phyloP scores from a whole-genome alignment of 2,113 vertebrate species.

The Ciconia maguari region DNA sequence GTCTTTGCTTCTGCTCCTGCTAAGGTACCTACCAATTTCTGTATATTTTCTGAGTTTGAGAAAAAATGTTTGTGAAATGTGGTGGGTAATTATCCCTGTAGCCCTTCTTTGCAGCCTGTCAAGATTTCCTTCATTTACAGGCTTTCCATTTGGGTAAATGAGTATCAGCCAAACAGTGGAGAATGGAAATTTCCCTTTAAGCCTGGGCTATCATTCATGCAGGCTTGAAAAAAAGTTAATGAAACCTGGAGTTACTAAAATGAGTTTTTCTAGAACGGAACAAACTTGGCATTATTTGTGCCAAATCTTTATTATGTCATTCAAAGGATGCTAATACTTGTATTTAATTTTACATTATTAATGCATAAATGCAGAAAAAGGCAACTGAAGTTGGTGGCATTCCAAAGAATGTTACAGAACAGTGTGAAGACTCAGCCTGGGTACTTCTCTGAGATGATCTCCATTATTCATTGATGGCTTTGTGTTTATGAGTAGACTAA shows the following conservation, averaged over 20 bases:
- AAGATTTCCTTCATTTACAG: neutral
- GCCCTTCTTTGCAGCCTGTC: neutral
- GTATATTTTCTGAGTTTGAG: neutral
- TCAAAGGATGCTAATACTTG: neutral
- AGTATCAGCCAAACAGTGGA: neutral
- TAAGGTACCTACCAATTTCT: neutral
- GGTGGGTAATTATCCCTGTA: neutral
- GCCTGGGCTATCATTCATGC: neutral
- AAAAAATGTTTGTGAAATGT: neutral
- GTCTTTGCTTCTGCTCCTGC: neutral
- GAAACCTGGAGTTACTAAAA: neutral
- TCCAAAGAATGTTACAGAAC: neutral
- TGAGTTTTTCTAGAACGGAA: neutral
- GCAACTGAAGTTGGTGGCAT: neutral
- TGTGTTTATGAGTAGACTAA: neutral
- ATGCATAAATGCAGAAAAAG: neutral
- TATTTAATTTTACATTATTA: neutral
- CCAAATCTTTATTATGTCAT: neutral
- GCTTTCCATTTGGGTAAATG: neutral
- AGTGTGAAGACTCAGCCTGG: neutral
- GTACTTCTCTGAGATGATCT: neutral
- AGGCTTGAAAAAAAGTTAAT: neutral
- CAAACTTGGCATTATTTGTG: neutral
- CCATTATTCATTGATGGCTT: neutral
- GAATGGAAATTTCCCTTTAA: neutral